Evolutionary conservation across 1,140 invertebrate genomes (phyloP).

Genomic region (Saxidomus purpurata): DNA sequence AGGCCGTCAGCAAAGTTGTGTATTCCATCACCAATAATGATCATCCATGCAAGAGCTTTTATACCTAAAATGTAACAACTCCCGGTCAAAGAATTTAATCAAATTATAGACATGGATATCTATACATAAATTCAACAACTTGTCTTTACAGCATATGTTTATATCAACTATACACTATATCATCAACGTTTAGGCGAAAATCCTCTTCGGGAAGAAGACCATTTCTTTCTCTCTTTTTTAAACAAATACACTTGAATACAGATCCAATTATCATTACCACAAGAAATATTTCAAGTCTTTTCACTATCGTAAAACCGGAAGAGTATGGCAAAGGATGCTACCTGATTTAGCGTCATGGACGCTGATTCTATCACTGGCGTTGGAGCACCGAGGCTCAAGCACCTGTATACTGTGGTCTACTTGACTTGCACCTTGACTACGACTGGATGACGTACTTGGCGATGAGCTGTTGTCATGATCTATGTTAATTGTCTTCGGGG

Average conservation of each 20-base stretch:
- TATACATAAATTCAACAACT: too few relatives aligned
- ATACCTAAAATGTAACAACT: neutral
- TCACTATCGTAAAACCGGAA: too few relatives aligned
- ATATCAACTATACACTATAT: too few relatives aligned
- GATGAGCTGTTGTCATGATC: neutral
- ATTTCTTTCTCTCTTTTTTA: too few relatives aligned
- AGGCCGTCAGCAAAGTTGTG: conserved; percentile 87
- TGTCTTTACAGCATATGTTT: too few relatives aligned
- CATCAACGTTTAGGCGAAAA: too few relatives aligned
- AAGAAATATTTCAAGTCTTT: too few relatives aligned
- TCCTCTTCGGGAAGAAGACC: too few relatives aligned
- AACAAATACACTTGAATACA: too few relatives aligned
- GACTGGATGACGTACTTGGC: neutral
- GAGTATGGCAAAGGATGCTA: neutral
- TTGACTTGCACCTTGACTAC: neutral
- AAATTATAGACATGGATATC: neutral
- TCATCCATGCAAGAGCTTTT: conserved; percentile 82
- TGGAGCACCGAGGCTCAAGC: neutral
- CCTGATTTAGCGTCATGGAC: conserved; percentile 27
- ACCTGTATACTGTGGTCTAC: neutral
- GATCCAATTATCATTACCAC: too few relatives aligned
- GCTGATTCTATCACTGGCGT: conserved; percentile 32
- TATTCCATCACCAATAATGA: conserved; percentile 86
- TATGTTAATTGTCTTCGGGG: neutral
- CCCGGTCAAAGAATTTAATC: neutral